Percentiles rank a stretch among this genome's conserved stretches.
Conservation (phyloP, 2,113 vertebrate genomes). For the Colinus virginianus region DNA sequence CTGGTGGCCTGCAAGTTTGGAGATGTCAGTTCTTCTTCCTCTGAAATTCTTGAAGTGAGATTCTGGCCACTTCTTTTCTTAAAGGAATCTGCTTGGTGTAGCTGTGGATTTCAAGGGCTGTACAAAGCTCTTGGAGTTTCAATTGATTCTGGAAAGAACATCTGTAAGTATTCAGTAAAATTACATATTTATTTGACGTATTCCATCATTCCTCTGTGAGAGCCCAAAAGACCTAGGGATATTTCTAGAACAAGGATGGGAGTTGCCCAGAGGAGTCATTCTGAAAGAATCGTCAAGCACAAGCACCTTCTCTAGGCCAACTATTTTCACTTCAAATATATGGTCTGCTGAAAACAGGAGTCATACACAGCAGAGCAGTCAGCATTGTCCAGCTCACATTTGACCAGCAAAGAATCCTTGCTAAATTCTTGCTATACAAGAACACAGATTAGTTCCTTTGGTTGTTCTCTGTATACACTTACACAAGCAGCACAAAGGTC, state of each 20-base stretch:
- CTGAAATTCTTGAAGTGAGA: neutral
- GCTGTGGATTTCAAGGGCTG: neutral
- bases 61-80: neutral
- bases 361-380: neutral
- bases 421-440: neutral
- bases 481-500: neutral
- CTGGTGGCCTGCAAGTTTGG: neutral
- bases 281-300: neutral
- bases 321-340: rapidly evolving
- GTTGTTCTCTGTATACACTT: neutral
- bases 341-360: neutral
- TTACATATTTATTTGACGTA: neutral
- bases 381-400: neutral
- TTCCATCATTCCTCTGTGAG: neutral
- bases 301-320: neutral
- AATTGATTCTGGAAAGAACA: neutral
- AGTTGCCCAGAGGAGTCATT: neutral
- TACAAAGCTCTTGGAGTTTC: neutral
- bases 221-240: neutral
- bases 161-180: neutral
- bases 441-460: neutral
- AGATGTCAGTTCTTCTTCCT: neutral
- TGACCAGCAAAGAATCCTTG: neutral
- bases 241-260: neutral
- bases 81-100: neutral